Evolutionary conservation across 2,797 vertebrate genomes (phyloP), one percentile per base, ranked within the genome.

Genomic region (Gila robusta): DNA sequence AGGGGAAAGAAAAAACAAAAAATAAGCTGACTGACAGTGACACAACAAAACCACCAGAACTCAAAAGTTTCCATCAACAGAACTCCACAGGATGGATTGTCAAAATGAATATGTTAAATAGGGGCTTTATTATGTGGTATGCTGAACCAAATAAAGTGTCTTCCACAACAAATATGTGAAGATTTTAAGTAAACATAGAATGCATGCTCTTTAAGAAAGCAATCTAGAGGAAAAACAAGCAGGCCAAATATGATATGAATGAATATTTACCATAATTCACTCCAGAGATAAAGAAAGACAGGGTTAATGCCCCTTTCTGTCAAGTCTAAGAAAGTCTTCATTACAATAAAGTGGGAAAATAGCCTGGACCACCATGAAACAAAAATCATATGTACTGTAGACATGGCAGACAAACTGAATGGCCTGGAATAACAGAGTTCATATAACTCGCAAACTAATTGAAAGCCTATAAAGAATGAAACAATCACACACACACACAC

Each of bases 1-100:
- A 89, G 32, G 41, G 62, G n/a, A 79, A 49, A 78, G 1, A 69
- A 76, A 76, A 79, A 49, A 78, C 0, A 69, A 76, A 76, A 84
- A 67, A 74, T 6, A 47, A 44, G 64, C 66, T 62, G 79, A 84
- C 74, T 84, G 83, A 83, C 81, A 76, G 39, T 11, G 54, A 62
- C 76, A 70, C 47, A 62, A 62, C 28, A 19, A 82, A 62, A 79
- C 37, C 56, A 41, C 67, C 81, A 74, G 70, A 87, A 69, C 56
- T 56, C 66, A 35, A 79, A 85, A 62, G 14, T 84, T 79, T 84
- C 78, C 64, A 71, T 71, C 80, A 86, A 77, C 84, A 89, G 69
- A 81, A 49, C 35, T 10, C 71, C 39, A 21, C 56, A 74, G 49
- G 64, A 73, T 4, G n/a, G 32, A 76, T 71, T 79, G 73, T 67